Percentiles rank a stretch among this genome's conserved stretches.
These are phyloP conservation scores for Dromococcyx pavoninus DNA, from an alignment of 2,797 vertebrate genomes.

Conservation along the genomic window DNA sequence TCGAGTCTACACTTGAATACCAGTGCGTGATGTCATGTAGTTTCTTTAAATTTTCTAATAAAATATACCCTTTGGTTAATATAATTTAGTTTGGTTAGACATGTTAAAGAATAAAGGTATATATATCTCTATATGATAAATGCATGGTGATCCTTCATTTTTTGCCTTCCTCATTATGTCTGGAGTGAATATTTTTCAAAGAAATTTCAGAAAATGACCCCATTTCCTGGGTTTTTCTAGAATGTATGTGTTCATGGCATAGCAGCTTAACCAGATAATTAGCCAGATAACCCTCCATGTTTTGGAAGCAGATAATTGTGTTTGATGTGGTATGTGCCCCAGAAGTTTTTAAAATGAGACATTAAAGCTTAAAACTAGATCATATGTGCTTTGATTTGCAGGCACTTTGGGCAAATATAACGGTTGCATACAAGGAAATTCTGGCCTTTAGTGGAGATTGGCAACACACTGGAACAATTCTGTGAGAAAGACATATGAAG, in stretches of 20 bases:
- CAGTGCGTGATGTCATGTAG: neutral
- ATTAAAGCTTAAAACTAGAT: neutral
- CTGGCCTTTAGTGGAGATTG: neutral
- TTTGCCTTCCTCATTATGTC: neutral
- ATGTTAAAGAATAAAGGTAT: neutral
- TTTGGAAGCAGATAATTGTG: neutral
- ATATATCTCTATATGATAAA: neutral
- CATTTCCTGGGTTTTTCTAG: neutral
- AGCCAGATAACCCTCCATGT: neutral
- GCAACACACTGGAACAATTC: neutral
- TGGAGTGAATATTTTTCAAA: neutral
- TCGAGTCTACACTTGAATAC: neutral
- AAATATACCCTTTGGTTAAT: neutral
- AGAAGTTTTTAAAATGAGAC: neutral
- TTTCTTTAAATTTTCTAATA: neutral
- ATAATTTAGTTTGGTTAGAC: neutral
- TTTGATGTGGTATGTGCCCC: neutral
- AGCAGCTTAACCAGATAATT: neutral
- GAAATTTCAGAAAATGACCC: neutral
- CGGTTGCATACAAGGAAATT: neutral
- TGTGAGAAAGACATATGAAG: neutral
- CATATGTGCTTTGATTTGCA: neutral
- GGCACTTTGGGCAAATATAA: neutral
- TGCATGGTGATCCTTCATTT: neutral
- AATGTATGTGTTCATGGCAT: neutral